A percentile compares a stretch with the other conserved stretches of the same genome.
Evolutionary conservation across 2,797 vertebrate genomes (phyloP).

Genomic region (Sebastolobus altivelis): DNA sequence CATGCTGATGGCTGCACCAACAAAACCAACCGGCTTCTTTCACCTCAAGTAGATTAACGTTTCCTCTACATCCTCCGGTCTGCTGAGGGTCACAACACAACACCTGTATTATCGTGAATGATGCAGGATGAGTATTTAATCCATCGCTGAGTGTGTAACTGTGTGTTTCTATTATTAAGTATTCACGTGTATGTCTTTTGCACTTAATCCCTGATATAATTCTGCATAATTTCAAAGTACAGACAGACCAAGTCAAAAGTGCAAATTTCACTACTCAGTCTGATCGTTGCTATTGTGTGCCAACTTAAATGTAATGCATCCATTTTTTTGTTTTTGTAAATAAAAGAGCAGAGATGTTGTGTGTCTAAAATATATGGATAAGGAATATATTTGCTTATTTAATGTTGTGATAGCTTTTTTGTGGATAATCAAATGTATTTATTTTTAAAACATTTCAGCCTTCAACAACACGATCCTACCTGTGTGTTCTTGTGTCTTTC

Average conservation of each 20-base stretch:
- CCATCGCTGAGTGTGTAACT: slow-evolving; percentile 10
- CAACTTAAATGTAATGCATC: slow-evolving; percentile 47
- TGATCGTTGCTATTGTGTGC: slow-evolving; percentile 56
- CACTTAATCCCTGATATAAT: slow-evolving; percentile 9
- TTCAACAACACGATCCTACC: slow-evolving; percentile 12
- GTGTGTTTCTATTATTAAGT: slow-evolving; percentile 13
- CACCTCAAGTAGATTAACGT: slow-evolving; percentile 81
- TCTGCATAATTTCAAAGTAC: slow-evolving; percentile 16
- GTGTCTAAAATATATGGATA: slow-evolving; percentile 5
- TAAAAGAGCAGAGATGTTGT: slow-evolving; percentile 23
- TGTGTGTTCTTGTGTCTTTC: not conserved
- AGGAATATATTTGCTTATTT: slow-evolving; percentile 21
- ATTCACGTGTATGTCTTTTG: slow-evolving; percentile 41
- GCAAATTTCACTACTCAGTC: slow-evolving; percentile 20
- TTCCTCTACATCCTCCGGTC: not conserved
- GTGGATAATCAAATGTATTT: slow-evolving; percentile 29
- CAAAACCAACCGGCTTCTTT: slow-evolving; percentile 88
- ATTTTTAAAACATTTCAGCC: not conserved
- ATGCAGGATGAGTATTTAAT: slow-evolving; percentile 16
- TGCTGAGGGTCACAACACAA: not conserved
- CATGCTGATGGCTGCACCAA: slow-evolving; percentile 89
- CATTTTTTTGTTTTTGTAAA: slow-evolving; percentile 29
- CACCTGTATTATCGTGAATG: not conserved
- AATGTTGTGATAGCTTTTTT: slow-evolving; percentile 37
- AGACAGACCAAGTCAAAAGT: slow-evolving; percentile 12